Conservation (phyloP, 2,797 vertebrate species). For the Spizella passerina region DNA sequence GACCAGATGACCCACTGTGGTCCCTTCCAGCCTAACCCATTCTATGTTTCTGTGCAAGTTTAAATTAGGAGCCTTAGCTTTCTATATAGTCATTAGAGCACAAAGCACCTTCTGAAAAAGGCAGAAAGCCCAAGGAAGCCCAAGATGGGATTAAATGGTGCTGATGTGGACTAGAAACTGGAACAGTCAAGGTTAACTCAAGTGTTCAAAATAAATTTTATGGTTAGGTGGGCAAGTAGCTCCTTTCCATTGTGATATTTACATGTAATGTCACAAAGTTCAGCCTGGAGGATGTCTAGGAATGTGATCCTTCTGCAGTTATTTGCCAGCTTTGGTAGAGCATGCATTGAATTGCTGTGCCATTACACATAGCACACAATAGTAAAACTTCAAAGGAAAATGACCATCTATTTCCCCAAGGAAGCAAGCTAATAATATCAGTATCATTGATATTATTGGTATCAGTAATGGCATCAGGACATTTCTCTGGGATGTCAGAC, state of each 20-base stretch:
- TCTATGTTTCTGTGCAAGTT: not conserved
- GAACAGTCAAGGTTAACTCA: not conserved
- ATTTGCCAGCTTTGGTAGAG: not conserved
- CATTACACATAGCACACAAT: not conserved
- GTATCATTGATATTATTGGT: no score
- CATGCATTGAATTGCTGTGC: not conserved
- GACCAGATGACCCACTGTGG: not conserved
- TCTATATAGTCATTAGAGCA: not conserved
- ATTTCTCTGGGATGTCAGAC: not conserved
- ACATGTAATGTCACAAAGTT: not conserved
- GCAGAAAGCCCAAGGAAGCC: not conserved
- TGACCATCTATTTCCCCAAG: not conserved
- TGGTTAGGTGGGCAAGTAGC: not conserved
- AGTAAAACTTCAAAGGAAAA: not conserved
- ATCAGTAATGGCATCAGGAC: not conserved
- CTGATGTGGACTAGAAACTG: not conserved
- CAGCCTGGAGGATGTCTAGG: not conserved
- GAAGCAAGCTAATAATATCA: not conserved
- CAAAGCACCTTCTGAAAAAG: not conserved
- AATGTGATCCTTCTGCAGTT: not conserved
- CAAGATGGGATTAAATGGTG: not conserved
- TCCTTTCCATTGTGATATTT: not conserved
- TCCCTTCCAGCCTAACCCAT: not conserved
- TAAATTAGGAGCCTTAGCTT: not conserved
- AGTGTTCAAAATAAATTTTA: not conserved